Conservation (phyloP, 2,888 invertebrate species). For the Pachymerium ferrugineum region DNA sequence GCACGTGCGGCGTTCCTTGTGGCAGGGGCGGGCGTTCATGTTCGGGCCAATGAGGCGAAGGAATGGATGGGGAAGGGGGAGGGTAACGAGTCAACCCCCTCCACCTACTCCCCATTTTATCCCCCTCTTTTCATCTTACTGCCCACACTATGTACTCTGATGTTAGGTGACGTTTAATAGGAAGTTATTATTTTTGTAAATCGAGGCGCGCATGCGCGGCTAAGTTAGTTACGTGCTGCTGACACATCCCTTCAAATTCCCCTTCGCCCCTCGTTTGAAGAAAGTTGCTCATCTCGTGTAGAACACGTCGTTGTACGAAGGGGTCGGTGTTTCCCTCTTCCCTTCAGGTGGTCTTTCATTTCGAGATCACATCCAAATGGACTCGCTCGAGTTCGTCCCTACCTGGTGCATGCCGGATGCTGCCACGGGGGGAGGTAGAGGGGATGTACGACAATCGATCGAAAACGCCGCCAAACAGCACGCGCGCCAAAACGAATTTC, state of each 20-base stretch:
- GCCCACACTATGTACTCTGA: neutral
- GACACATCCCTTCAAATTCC: neutral
- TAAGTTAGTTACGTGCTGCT: neutral
- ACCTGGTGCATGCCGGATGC: slow-evolving; percentile 21
- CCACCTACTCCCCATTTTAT: neutral
- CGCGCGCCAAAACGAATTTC: slow-evolving; percentile 13
- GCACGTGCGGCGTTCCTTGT: neutral
- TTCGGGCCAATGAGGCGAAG: slow-evolving; percentile 18
- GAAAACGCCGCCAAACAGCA: slow-evolving; percentile 11
- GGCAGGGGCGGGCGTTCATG: neutral
- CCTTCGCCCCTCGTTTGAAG: neutral
- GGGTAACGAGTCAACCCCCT: neutral
- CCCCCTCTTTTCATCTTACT: neutral
- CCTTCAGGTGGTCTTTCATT: slow-evolving; percentile 10
- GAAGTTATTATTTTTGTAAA: neutral
- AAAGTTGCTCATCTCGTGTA: neutral
- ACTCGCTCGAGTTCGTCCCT: neutral
- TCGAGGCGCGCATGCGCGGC: neutral
- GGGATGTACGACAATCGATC: neutral
- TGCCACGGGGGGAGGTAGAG: neutral
- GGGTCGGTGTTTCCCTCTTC: neutral
- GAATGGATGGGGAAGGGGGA: neutral
- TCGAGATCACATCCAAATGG: neutral
- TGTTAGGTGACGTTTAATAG: neutral
- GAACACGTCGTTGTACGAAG: neutral